Percentiles rank a stretch among this genome's conserved stretches.
phyloP scores from a whole-genome alignment of 2,113 vertebrate species.

The Laterallus jamaicensis region DNA sequence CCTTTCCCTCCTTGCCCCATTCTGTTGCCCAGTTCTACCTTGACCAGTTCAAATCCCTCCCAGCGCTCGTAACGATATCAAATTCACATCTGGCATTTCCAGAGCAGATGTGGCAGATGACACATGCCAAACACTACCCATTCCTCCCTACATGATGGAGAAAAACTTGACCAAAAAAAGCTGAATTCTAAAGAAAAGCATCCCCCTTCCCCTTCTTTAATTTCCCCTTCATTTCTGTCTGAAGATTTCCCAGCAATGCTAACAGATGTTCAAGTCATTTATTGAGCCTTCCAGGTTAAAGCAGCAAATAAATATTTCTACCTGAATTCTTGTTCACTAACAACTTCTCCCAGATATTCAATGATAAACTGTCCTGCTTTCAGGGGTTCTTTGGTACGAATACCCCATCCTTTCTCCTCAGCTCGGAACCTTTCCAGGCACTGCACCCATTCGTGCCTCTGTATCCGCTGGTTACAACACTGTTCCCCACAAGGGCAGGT shows the following conservation, averaged over 20 bases:
- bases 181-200: background rate
- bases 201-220: too few species aligned
- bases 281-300: background rate
- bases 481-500: conserved; percentile 90
- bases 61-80: background rate
- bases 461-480: conserved; percentile 96
- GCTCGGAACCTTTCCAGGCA: conserved; percentile 96
- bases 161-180: background rate
- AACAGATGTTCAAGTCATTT: background rate
- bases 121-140: background rate
- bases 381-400: conserved; percentile 93
- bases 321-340: conserved; percentile 98
- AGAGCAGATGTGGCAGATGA: background rate
- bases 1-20: background rate
- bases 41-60: background rate
- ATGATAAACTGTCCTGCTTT: conserved; percentile 97
- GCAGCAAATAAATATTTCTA: conserved; percentile 26
- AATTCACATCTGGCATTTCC: background rate
- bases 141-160: background rate
- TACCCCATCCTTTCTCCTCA: conserved; percentile 98
- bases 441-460: conserved; percentile 97
- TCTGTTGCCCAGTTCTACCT: background rate
- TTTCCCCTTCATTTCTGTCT: background rate
- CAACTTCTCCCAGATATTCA: conserved; percentile 97
- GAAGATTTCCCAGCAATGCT: background rate